A percentile compares a stretch with the other conserved stretches of the same genome.
Evolutionary conservation across 2,797 vertebrate genomes (phyloP).

Genomic region (Clarias fuscus): DNA sequence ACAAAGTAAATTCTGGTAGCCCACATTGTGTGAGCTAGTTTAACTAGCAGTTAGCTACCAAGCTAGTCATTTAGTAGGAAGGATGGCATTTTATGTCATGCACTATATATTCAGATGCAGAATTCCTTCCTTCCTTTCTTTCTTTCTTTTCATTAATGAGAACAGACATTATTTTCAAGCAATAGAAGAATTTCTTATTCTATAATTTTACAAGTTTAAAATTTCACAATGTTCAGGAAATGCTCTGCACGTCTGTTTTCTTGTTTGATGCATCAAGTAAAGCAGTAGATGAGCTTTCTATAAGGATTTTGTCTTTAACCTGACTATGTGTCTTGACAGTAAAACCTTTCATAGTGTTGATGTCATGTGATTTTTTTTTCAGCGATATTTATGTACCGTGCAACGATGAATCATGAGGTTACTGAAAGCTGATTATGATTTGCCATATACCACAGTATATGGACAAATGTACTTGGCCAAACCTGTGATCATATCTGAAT

Average conservation of each 20-base stretch:
- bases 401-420: neutral
- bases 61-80: neutral
- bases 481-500: too few relatives aligned
- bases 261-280: neutral
- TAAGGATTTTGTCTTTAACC: neutral
- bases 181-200: neutral
- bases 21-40: neutral
- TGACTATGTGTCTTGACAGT: neutral
- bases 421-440: neutral
- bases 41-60: neutral
- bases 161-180: neutral
- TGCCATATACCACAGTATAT: too few relatives aligned
- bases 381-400: neutral
- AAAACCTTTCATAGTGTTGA: neutral
- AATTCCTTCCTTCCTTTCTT: neutral
- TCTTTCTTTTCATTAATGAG: neutral
- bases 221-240: neutral
- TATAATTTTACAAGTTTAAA: neutral
- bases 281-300: neutral
- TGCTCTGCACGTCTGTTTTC: neutral
- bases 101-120: neutral
- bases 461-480: too few relatives aligned
- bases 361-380: slow-evolving; percentile 18
- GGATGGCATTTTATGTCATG: neutral
- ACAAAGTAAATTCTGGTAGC: too few relatives aligned